Percentiles rank a stretch among this genome's conserved stretches.
phyloP scores from a whole-genome alignment of 2,113 vertebrate species.

The Lepus europaeus region DNA sequence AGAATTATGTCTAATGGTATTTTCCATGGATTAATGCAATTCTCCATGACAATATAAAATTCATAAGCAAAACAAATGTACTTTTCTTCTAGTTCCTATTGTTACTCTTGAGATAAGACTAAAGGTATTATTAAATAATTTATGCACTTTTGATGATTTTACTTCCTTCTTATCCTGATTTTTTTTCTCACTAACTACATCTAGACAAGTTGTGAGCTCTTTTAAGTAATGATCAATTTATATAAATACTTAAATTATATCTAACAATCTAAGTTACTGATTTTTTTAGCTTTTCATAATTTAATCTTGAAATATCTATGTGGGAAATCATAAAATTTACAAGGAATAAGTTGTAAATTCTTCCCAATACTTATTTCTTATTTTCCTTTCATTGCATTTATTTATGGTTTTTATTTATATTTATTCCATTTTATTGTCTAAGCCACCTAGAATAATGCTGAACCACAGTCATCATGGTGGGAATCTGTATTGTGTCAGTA shows the following conservation, averaged over 20 bases:
- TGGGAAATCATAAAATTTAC: neutral
- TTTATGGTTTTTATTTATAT: too few relatives aligned
- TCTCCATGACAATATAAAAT: conserved; percentile 2
- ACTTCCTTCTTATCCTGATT: neutral
- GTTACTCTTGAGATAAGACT: neutral
- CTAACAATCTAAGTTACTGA: neutral
- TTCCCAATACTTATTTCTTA: neutral
- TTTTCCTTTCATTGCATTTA: neutral
- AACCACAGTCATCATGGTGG: neutral
- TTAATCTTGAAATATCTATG: conserved; percentile 53
- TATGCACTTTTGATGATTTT: neutral
- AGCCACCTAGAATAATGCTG: neutral
- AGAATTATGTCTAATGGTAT: conserved; percentile 14
- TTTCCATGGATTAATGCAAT: neutral
- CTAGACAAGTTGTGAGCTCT: neutral
- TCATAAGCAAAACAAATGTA: neutral
- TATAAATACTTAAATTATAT: neutral
- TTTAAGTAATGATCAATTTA: neutral
- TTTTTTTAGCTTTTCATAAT: conserved; percentile 36
- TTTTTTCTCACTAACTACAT: neutral
- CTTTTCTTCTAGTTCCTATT: neutral
- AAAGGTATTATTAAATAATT: neutral
- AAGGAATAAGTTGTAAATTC: conserved; percentile 10
- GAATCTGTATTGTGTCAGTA: neutral
- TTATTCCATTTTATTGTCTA: neutral